These are phyloP conservation scores for Tigriopus japonicus DNA, from an alignment of 1,140 invertebrate species.

Conservation along the genomic window DNA sequence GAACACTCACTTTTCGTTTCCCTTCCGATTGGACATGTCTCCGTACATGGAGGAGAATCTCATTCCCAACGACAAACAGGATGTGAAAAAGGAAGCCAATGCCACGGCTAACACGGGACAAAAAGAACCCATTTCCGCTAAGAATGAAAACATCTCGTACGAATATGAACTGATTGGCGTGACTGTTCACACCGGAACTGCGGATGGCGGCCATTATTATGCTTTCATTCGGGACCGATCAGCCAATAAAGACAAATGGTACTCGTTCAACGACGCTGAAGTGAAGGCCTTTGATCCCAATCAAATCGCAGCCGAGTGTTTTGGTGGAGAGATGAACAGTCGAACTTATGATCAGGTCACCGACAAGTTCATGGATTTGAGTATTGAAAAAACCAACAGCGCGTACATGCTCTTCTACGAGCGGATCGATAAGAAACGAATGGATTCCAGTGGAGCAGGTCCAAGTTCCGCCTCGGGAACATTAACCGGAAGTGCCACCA, in stretches of 20 bases:
- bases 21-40: constrained; percentile 74
- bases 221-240: constrained; percentile 64
- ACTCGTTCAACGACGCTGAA: constrained; percentile 86
- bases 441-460: constrained; percentile 14
- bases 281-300: constrained; percentile 86
- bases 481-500: too few relatives aligned
- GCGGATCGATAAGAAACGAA: constrained; percentile 24
- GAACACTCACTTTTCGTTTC: constrained; percentile 93
- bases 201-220: constrained; percentile 91
- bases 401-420: constrained; percentile 96
- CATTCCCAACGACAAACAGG: constrained; percentile 37
- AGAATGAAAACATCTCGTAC: constrained; percentile 1
- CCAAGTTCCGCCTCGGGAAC: constrained; percentile 12
- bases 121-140: background rate
- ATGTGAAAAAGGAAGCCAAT: background rate
- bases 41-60: constrained; percentile 83
- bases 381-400: constrained; percentile 90
- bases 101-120: background rate
- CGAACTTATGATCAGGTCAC: constrained; percentile 30
- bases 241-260: constrained; percentile 61
- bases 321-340: constrained; percentile 88
- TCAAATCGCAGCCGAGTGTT: constrained; percentile 82
- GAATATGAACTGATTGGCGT: constrained; percentile 87
- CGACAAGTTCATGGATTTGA: constrained; percentile 91
- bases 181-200: constrained; percentile 87